phyloP scores from a whole-genome alignment of 2,113 vertebrate genomes.

The Ageneiosus marmoratus region DNA sequence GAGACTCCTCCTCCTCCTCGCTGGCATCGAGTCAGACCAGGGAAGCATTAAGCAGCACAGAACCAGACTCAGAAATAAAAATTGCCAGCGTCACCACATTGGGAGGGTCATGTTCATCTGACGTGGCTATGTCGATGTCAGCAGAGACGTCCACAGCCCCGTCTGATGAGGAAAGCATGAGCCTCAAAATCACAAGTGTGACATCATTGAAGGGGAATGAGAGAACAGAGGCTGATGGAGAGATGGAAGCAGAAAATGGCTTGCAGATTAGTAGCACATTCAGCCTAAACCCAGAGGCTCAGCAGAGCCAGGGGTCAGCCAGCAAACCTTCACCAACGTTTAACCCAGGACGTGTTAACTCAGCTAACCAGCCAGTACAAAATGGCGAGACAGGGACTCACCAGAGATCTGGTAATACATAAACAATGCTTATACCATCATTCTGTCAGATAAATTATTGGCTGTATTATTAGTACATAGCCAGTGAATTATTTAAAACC shows the following conservation, averaged over 20 bases:
- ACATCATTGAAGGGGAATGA: slow-evolving; percentile 87
- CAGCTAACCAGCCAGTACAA: slow-evolving; percentile 86
- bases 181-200: slow-evolving; percentile 96
- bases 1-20: slow-evolving; percentile 66
- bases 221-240: slow-evolving; percentile 70
- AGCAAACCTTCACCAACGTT: slow-evolving; percentile 75
- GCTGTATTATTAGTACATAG: neutral
- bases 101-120: slow-evolving; percentile 64
- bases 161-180: slow-evolving; percentile 81
- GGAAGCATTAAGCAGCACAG: slow-evolving; percentile 85
- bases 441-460: neutral
- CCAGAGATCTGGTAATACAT: slow-evolving; percentile 84
- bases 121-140: slow-evolving; percentile 46
- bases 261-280: slow-evolving; percentile 88
- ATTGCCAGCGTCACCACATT: slow-evolving; percentile 96
- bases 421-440: too few species aligned
- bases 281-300: slow-evolving; percentile 80
- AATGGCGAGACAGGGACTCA: slow-evolving; percentile 91
- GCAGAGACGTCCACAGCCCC: slow-evolving; percentile 42
- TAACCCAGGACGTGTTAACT: slow-evolving; percentile 89
- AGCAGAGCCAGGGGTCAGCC: slow-evolving; percentile 49
- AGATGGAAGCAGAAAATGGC: slow-evolving; percentile 79
- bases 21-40: slow-evolving; percentile 38
- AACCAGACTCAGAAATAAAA: slow-evolving; percentile 94
- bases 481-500: neutral